Conservation (phyloP, 2,113 vertebrate genomes). For the Petaurus breviceps region DNA sequence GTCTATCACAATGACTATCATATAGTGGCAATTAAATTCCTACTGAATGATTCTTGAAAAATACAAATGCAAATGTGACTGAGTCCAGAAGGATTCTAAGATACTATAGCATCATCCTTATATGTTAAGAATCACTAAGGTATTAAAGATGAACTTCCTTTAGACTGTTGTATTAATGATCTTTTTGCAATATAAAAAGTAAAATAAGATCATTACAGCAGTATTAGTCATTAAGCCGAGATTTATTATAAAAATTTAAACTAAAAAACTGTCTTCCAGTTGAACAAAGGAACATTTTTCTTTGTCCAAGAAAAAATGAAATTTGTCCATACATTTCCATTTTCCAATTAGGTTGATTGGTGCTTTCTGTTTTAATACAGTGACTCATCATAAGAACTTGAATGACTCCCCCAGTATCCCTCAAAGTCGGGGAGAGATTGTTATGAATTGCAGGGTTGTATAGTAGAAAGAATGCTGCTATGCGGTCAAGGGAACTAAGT, state of each 20-base stretch:
- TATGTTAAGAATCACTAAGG: neutral
- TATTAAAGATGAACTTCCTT: neutral
- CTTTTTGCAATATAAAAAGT: slow-evolving; percentile 23
- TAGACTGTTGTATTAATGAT: neutral
- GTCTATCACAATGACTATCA: neutral
- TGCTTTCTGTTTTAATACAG: neutral
- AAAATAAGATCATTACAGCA: neutral
- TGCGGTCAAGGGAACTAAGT: neutral
- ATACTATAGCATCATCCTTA: neutral
- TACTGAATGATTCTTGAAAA: neutral
- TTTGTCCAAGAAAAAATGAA: slow-evolving; percentile 36
- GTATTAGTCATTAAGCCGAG: slow-evolving; percentile 45
- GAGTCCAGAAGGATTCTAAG: neutral
- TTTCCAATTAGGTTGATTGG: slow-evolving; percentile 51
- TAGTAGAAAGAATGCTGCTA: neutral
- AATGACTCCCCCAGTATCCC: slow-evolving; percentile 35
- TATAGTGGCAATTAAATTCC: neutral
- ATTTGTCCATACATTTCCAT: slow-evolving; percentile 5
- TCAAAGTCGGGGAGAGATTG: slow-evolving; percentile 33
- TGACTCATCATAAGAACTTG: slow-evolving; percentile 34
- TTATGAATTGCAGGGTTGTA: neutral
- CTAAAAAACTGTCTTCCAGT: neutral
- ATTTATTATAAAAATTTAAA: slow-evolving; percentile 41
- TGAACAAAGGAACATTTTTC: slow-evolving; percentile 48
- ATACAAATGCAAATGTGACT: neutral